Evolutionary conservation across 2,888 invertebrate genomes (phyloP), one percentile per base, ranked within the genome.

Genomic region (Galeruca laticollis): DNA sequence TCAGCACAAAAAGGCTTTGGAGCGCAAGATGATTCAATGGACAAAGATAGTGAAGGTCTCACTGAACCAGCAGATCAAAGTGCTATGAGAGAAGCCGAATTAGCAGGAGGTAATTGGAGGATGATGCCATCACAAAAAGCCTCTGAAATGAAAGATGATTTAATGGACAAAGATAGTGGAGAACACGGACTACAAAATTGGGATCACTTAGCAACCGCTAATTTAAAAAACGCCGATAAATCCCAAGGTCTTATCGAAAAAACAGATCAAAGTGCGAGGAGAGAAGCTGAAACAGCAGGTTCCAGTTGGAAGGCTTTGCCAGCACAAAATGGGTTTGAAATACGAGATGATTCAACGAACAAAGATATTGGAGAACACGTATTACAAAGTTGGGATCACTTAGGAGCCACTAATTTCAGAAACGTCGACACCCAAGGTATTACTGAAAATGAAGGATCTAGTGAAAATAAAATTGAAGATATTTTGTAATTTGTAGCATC

Each of bases 401-500:
- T 13, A 60, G 8, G 43, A 13, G 18, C 8, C 9, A 21, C 37
- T 13, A n/a, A 21, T 8, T 60, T 40, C 20, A 35, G 35, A 60
- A 31, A 26, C 2, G 15, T 31, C 6, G 20, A 37, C 9, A 57
- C 51, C 13, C 15, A n/a, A 11, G 31, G 20, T 35, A 33, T 31
- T 3, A 15, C 26, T 21, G 62, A 62, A 9, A 49, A 54, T 21
- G n/a, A 33, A n/a, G 15, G 8, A 13, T 63, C 63, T 9, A 31
- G 1, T 21, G 63, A 63, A 43, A 54, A 54, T 37, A 21, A 18
- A 15, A 37, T 62, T 33, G 62, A 62, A 37, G 52, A 52, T 9
- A 31, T 10, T 62, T 56, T 43, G 15, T 26, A 26, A 51, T 26
- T 26, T 26, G 26, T 26, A 26, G 3, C 3, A 26, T 26, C 20